A percentile compares a stretch with the other conserved stretches of the same genome.
Evolutionary conservation across 2,888 invertebrate genomes (phyloP).

Genomic region (Myathropa florea): DNA sequence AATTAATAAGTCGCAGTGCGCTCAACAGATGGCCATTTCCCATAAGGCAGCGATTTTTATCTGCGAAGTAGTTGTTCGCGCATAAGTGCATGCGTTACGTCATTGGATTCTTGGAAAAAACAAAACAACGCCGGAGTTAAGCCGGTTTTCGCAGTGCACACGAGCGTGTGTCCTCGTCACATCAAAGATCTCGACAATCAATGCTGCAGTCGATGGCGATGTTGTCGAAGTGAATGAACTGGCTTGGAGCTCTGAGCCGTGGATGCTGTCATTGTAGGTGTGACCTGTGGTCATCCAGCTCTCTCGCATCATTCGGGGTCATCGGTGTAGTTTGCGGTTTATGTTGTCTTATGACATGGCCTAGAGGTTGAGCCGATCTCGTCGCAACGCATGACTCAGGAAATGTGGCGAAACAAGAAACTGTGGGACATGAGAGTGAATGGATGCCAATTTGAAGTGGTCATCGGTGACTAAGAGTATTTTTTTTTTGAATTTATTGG

Average conservation of each 20-base stretch:
- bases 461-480: background rate
- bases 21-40: slow-evolving; percentile 16
- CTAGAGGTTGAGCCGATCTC: no score
- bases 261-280: background rate
- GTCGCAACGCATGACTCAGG: background rate
- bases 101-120: background rate
- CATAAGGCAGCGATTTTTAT: slow-evolving; percentile 11
- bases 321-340: background rate
- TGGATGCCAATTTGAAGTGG: no score
- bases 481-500: background rate
- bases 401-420: background rate
- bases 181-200: background rate
- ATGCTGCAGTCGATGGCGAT: background rate
- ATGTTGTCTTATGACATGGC: background rate
- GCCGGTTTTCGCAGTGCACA: background rate
- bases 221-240: background rate
- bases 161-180: background rate
- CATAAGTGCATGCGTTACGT: slow-evolving; percentile 25
- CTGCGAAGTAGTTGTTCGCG: background rate
- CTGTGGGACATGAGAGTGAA: background rate
- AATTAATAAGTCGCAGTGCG: slow-evolving; percentile 9
- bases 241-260: background rate
- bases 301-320: background rate
- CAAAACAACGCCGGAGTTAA: background rate
- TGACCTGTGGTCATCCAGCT: background rate